Base-by-base conservation (phyloP, 2,797 vertebrate genomes). In the Notoglanidium macrostoma region DNA sequence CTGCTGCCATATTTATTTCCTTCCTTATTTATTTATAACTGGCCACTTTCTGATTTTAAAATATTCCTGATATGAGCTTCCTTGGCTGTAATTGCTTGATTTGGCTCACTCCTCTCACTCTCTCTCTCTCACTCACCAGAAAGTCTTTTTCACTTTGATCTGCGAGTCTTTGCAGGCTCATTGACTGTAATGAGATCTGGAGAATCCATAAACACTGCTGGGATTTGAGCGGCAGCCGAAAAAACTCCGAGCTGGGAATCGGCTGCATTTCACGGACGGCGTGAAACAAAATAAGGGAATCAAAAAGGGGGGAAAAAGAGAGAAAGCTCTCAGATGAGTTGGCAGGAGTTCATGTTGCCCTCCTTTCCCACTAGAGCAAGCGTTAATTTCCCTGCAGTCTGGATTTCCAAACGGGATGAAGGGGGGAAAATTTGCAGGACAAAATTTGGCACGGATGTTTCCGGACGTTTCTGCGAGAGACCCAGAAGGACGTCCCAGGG, bases 181-280 rank as follows among this genome's bases (percentile, higher is more conserved):
- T 94, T 94, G 95, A 94, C 95, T 94, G 95, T 95, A 95, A 95
- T 94, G 95, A 95, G 94, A 94, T 94, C 93, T 94, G 92, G 94
- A 95, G 95, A 94, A 95, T 95, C 94, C 93, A 90, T 92, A 93
- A 95, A 94, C 94, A 95, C 93, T 92, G 93, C 86, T 85, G 94
- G 94, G 94, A 94, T 94, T 95, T 95, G 94, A 95, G 90, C 90
- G 91, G 79, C 93, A 94, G 93, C 92, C 92, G 91, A 93, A 94
- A 78, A 94, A 94, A 93, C 90, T 91, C 87, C 87, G 86, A 93
- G 93, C 93, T 89, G 94, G 94, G 94, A 95, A 94, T 94, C 94
- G 86, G 84, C 90, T 78, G 92, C 89, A 84, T 92, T 93, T 92
- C 92, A 91, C 91, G 93, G 94, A 93, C 92, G 92, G 94, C 65